Conservation (phyloP, 2,113 vertebrate genomes). For the Microtus ochrogaster region DNA sequence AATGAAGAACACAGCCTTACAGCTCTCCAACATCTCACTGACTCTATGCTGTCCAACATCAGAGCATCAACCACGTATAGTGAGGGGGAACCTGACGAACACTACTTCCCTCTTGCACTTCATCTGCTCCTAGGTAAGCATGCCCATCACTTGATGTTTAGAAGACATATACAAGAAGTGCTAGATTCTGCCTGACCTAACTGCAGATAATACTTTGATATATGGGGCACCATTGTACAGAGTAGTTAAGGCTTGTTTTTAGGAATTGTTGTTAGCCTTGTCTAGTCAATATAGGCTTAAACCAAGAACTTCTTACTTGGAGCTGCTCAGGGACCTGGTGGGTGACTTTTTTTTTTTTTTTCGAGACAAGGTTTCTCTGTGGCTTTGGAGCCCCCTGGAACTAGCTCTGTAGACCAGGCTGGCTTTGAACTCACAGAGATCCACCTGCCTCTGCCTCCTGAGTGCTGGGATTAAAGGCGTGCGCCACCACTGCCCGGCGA, state of each 20-base stretch:
- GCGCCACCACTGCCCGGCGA: too few relatives aligned
- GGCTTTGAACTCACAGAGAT: too few relatives aligned
- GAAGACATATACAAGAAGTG: not conserved
- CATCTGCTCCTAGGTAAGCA: not conserved
- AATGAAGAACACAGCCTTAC: not conserved
- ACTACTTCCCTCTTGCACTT: not conserved
- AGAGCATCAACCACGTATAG: too few relatives aligned
- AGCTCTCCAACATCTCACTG: not conserved
- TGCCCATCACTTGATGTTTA: not conserved
- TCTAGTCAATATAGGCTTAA: not conserved
- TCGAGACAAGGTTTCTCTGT: too few relatives aligned
- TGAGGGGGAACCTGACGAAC: not conserved
- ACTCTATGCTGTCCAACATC: not conserved
- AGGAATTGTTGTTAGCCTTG: not conserved
- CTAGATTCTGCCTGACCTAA: not conserved
- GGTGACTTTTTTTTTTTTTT: not conserved
- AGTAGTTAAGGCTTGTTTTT: not conserved
- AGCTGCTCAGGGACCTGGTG: not conserved
- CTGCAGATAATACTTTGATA: not conserved
- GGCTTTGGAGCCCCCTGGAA: too few relatives aligned
- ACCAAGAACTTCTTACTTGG: not conserved
- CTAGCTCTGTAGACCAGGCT: too few relatives aligned
- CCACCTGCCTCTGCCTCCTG: too few relatives aligned
- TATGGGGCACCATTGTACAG: too few relatives aligned
- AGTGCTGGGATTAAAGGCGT: too few relatives aligned